Evolutionary conservation across 2,113 vertebrate species (phyloP).

Genomic region (Apistogramma diplotaenia): DNA sequence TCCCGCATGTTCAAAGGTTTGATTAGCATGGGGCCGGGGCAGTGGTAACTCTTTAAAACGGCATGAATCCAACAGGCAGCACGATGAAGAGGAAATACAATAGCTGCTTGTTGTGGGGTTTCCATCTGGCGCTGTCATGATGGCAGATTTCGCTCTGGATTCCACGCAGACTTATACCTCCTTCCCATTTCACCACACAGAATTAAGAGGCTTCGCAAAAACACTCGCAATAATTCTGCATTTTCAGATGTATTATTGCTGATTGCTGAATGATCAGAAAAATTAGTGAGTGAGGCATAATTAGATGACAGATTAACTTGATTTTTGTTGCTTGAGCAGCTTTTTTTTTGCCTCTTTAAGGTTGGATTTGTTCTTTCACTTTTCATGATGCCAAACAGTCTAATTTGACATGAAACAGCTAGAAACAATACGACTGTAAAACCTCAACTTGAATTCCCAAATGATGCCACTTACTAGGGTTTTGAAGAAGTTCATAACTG

Average conservation of each 20-base stretch:
- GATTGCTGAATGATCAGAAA: neutral
- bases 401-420: neutral
- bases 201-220: neutral
- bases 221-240: neutral
- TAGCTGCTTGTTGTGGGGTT: conserved; percentile 48
- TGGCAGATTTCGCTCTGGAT: conserved; percentile 21
- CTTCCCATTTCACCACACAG: rapidly evolving
- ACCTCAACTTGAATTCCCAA: neutral
- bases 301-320: rapidly evolving
- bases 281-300: neutral
- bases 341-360: neutral
- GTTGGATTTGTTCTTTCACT: neutral
- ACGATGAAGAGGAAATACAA: conserved; percentile 70
- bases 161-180: neutral
- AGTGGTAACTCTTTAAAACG: conserved; percentile 73
- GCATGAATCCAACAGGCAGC: conserved; percentile 57
- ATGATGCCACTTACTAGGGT: conserved; percentile 83
- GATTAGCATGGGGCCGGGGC: conserved; percentile 69
- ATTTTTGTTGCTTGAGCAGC: neutral
- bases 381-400: neutral
- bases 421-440: neutral
- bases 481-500: conserved; percentile 99
- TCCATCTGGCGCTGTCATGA: conserved; percentile 41
- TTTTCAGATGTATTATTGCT: neutral
- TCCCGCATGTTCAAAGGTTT: conserved; percentile 75